Evolutionary conservation across 2,888 invertebrate genomes (phyloP), one percentile per base, ranked within the genome.

Genomic region (Metallyticus violacea): DNA sequence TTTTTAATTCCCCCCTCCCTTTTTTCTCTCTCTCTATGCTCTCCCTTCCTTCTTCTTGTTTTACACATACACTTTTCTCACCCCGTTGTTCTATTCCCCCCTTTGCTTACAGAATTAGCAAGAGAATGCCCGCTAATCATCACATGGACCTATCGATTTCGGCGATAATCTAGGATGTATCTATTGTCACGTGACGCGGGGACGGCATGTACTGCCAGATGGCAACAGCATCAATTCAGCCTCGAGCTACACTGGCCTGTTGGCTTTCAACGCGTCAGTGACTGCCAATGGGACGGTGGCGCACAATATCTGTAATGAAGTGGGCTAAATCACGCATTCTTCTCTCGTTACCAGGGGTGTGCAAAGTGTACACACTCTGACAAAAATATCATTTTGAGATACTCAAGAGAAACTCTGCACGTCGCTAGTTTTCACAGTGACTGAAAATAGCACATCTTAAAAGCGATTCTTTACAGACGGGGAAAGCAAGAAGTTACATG

Each of bases 301-400:
- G 79, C 85, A 85, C 85, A 85, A 85, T 85, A 85, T 85, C 85
- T 40, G 85, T 85, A 85, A 85, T 85, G 85, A 85, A 85, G 85
- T 85, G 85, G 85, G 85, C 85, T 79, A 85, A 85, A 79, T 85
- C 85, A 85, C 26, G 79, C 85, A 40, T 79, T 79, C 85, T 85
- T 79, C 79, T 62, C 40, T 7, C 82, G 62, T 78, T 9, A 15
- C n/a, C 79, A 85, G 85, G 85, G 85, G 85, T 85, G 25, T 3
- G 26, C 40, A 85, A n/a, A 7, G 25, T 7, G 6, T 30, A 62
- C 2, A n/a, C n/a, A n/a, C n/a, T n/a, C n/a, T n/a, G n/a, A n/a
- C n/a, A n/a, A n/a, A n/a, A n/a, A n/a, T n/a, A n/a, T n/a, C n/a
- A n/a, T n/a, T n/a, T n/a, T n/a, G n/a, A n/a, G n/a, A n/a, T n/a